Base-by-base conservation (phyloP, 1,140 invertebrate species). In the Colletes gigas region DNA sequence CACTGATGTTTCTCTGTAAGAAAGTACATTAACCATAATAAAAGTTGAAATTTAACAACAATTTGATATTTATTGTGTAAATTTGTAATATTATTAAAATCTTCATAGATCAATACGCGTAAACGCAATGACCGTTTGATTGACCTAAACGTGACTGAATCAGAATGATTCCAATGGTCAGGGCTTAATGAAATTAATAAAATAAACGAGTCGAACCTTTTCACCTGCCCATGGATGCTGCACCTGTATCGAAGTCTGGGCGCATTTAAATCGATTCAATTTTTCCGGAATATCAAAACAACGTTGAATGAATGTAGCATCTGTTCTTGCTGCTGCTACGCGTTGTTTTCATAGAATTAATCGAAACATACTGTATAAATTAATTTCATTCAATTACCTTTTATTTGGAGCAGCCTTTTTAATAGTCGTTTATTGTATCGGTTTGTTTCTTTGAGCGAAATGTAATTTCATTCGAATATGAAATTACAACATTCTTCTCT, bases 161-260 rank as follows among this genome's bases (percentile, higher is more conserved):
- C 71, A 1, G 71, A 73, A 73, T 71, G 69, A 74, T 19, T 52
- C 44, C 44, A 65, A 74, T 74, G 57, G 44, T 30, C 44, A 14
- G n/a, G 10, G 21, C 15, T 63, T 30, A 50, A 41, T 39, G 17
- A 63, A 63, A 63, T 74, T 65, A 74, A 74, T 65, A 62, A 74
- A 63, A 50, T 41, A 74, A 72, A 65, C 59, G 47, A 74, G 59
- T n/a, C 4, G 19, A 50, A 62, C 57, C 17, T 57, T 44, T 54
- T 57, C 57, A 57, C 44, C n/a, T 14, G 0, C 57, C 39, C 57
- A 12, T 47, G 19, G 21, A 30, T 21, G 10, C 15, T 14, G 9
- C 6, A 12, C 10, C 57, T 15, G 21, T 10, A 10, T 6, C 39
- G 2, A 9, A 14, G 52, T 8, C 15, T 39, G 19, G 6, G 15